Evolutionary conservation across 2,888 invertebrate genomes (phyloP), one percentile per base, ranked within the genome.

Genomic region (Elmis aenea): DNA sequence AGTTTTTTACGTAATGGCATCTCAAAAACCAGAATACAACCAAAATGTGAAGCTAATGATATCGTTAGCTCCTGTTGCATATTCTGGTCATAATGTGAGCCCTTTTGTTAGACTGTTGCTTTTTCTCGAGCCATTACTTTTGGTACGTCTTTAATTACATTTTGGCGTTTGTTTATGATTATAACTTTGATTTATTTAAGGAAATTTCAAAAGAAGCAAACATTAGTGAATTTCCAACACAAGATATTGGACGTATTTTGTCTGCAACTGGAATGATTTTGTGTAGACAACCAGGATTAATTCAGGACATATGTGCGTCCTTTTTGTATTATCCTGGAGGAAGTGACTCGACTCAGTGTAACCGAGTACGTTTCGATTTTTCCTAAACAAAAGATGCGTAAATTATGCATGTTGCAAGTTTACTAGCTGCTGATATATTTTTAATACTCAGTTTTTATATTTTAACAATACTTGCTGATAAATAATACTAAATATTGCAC

Each of bases 31-130:
- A 0, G 74, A 77, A 31, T 79, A 78, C 47, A 79, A 79, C 56
- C 58, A 69, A 1, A 79, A 78, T 61, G 66, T 82, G 4, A 51
- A 63, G 20, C 68, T 73, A 0, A 76, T 77, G 73, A 72, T 76
- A 34, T 73, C 76, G 1, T 53, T 81, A 25, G 81, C 79, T 0
- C 82, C 82, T 0, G 70, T 81, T 0, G 77, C 76, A 2, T 79
- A 69, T 52, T 61, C 76, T 49, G 61, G 64, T 1, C 66, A 74
- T 40, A 59, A 74, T 13, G 59, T 38, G 18, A 76, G 75, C 52
- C 73, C 74, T 1, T 57, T 77, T 2, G 62, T 76, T 5, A 27
- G 21, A 12, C 3, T 24, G 4, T n/a, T 50, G 5, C 41, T 43
- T 8, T 32, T 37, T 1, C 32, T 40, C 5, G 45, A 34, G 8